Conservation (phyloP, 30 jellyfish, hydroid and myxozoan species). For the Pseudorhiza aurosa region DNA sequence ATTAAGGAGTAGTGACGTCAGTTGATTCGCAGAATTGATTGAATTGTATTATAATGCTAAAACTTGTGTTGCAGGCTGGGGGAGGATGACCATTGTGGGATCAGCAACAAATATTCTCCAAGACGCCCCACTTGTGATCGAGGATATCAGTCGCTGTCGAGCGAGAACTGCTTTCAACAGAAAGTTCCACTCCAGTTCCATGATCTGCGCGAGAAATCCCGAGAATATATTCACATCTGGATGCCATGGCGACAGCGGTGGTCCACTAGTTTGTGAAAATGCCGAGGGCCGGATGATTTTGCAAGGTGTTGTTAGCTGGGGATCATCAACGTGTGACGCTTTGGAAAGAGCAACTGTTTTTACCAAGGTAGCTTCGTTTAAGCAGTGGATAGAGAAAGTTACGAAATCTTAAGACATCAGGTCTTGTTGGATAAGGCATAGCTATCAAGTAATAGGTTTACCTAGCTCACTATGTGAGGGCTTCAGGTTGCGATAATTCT, state of each 20-base stretch:
- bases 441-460: no score
- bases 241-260: constrained; percentile 98
- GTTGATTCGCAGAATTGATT: no score
- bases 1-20: no score
- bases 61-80: constrained; percentile 69
- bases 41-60: no score
- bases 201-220: constrained; percentile 79
- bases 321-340: constrained; percentile 74
- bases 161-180: background rate
- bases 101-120: constrained; percentile 43
- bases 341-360: constrained; percentile 72
- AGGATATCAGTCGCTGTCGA: constrained; percentile 8
- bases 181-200: constrained; percentile 19
- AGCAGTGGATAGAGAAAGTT: constrained; percentile 54
- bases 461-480: no score
- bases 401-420: background rate
- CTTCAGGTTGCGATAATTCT: no score
- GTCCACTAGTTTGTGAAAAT: constrained; percentile 82
- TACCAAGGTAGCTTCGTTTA: constrained; percentile 54
- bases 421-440: no score
- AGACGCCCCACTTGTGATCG: constrained; percentile 40
- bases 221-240: constrained; percentile 56
- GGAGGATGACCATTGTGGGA: constrained; percentile 15
- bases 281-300: constrained; percentile 68
- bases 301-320: constrained; percentile 90